phyloP scores from a whole-genome alignment of 2,113 vertebrate genomes.

The Passer montanus region DNA sequence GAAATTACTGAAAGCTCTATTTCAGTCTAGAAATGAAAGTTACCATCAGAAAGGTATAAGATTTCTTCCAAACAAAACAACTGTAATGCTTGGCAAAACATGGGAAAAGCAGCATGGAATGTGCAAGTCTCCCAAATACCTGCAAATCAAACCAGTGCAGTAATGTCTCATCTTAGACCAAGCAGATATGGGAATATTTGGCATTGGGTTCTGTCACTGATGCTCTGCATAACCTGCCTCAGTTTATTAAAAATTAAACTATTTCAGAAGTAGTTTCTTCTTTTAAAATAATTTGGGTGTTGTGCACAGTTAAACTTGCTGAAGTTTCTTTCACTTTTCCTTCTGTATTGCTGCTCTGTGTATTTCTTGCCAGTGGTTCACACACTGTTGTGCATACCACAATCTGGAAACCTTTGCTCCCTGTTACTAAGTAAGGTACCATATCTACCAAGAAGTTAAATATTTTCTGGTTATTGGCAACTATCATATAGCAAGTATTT shows the following conservation, averaged over 20 bases:
- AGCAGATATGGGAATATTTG: accelerated
- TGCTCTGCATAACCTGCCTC: not conserved
- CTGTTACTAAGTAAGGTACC: not conserved
- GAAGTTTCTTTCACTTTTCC: not conserved
- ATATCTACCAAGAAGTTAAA: not conserved
- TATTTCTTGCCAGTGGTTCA: not conserved
- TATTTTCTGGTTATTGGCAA: not conserved
- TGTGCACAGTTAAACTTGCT: not conserved
- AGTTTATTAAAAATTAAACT: not conserved
- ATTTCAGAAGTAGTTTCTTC: not conserved
- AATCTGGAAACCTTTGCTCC: not conserved
- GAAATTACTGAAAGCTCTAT: not conserved
- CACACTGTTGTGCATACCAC: not conserved
- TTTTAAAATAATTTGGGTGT: not conserved
- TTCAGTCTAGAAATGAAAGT: not conserved
- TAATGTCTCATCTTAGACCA: not conserved
- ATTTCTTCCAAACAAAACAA: not conserved
- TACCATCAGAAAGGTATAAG: not conserved
- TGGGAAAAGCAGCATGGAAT: not conserved
- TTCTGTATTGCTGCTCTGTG: not conserved
- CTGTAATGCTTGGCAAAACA: not conserved
- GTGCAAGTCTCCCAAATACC: not conserved
- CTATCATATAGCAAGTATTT: not conserved
- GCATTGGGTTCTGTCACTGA: not conserved
- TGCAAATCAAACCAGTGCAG: not conserved